A percentile compares a stretch with the other conserved stretches of the same genome.
These are phyloP conservation scores for Cheilosia urbana DNA, from an alignment of 2,888 invertebrate genomes.

Conservation along the genomic window DNA sequence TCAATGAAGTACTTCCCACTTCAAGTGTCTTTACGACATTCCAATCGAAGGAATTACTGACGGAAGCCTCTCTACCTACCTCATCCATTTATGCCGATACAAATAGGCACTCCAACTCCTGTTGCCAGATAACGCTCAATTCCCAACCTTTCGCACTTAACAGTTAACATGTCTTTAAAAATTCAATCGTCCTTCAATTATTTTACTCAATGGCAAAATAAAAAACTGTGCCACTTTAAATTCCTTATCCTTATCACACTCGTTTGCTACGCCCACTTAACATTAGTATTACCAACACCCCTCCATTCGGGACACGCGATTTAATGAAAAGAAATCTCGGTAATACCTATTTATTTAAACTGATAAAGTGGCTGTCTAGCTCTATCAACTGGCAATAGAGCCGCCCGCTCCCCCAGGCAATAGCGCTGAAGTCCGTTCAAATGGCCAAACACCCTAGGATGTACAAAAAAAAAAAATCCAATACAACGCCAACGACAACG, in stretches of 20 bases:
- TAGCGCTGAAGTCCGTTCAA: conserved; percentile 24
- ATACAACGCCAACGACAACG: conserved; percentile 5
- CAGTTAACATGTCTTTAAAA: conserved; percentile 28
- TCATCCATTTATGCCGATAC: background rate
- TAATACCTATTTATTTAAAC: conserved; percentile 63
- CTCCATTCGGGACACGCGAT: conserved; percentile 23
- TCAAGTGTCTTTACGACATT: too few species aligned
- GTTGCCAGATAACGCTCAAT: background rate
- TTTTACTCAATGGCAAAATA: background rate
- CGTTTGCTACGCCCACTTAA: conserved; percentile 12
- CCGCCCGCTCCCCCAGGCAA: conserved; percentile 16
- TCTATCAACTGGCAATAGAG: conserved; percentile 43
- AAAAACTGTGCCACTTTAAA: conserved; percentile 13
- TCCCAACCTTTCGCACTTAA: background rate
- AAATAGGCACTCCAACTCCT: background rate
- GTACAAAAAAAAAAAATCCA: background rate
- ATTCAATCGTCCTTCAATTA: conserved; percentile 6
- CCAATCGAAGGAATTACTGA: too few species aligned
- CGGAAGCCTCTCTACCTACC: too few species aligned
- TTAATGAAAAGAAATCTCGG: conserved; percentile 59
- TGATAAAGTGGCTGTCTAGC: conserved; percentile 62
- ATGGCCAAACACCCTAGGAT: conserved; percentile 17
- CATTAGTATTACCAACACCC: conserved; percentile 32
- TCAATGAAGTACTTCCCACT: too few species aligned
- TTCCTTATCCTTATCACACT: conserved; percentile 23